A percentile compares a stretch with the other conserved stretches of the same genome.
These are phyloP conservation scores for Pocillopora damicornis DNA, from an alignment of 64 coral and sea anemone genomes.

Conservation along the genomic window DNA sequence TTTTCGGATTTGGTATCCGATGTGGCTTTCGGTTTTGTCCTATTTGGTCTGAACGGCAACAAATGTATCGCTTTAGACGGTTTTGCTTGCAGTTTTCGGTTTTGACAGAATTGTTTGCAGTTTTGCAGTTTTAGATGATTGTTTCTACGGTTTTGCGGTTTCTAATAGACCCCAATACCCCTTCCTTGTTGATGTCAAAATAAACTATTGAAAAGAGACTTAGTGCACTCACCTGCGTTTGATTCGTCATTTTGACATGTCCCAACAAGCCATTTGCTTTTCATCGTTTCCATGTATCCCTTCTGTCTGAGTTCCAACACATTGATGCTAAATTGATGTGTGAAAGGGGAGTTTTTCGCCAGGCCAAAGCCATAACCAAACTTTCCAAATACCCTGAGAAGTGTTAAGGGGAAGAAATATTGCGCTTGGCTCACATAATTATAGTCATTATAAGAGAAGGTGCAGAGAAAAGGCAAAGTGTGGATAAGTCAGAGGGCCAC, in stretches of 20 bases:
- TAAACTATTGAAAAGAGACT: background rate
- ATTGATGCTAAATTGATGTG: slow-evolving; percentile 69
- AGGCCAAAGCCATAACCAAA: slow-evolving; percentile 78
- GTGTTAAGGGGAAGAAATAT: background rate
- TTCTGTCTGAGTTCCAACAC: slow-evolving; percentile 65
- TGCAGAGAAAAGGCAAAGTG: background rate
- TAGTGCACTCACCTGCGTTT: slow-evolving; percentile 7
- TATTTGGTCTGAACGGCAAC: too few species aligned
- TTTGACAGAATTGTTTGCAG: too few species aligned
- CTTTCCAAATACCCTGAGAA: slow-evolving; percentile 62
- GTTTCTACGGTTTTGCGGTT: too few species aligned
- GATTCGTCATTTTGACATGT: slow-evolving; percentile 14
- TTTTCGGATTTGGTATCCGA: too few species aligned
- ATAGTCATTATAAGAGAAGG: background rate
- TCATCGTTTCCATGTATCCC: slow-evolving; percentile 59
- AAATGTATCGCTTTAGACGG: too few species aligned
- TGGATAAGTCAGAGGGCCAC: too few species aligned
- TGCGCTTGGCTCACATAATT: background rate
- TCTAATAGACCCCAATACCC: too few species aligned
- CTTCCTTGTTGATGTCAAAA: background rate
- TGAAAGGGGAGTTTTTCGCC: slow-evolving; percentile 68
- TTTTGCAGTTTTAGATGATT: too few species aligned
- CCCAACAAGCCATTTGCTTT: slow-evolving; percentile 59
- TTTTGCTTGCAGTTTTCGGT: too few species aligned
- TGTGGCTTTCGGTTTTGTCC: too few species aligned